Evolutionary conservation across 2,113 vertebrate species (phyloP).

Genomic region (Megalops atlanticus): DNA sequence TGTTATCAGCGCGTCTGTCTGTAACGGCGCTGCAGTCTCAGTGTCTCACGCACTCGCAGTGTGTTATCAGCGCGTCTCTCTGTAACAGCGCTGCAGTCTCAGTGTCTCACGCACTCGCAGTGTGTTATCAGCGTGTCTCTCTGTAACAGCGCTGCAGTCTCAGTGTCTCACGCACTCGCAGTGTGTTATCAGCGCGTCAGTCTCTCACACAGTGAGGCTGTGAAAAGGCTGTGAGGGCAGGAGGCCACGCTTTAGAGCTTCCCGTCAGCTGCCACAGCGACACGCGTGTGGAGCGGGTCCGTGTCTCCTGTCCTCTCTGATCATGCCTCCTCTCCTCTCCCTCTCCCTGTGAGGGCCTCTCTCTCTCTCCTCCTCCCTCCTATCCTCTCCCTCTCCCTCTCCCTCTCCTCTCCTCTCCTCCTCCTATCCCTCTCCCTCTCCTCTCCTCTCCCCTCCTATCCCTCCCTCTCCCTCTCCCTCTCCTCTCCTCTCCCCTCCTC

Average conservation of each 20-base stretch:
- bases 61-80: no score
- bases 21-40: no score
- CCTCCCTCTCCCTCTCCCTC: constrained; percentile 28
- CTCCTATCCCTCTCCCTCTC: neutral
- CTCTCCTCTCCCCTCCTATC: neutral
- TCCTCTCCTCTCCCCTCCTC: constrained; percentile 21
- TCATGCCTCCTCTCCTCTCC: constrained; percentile 8
- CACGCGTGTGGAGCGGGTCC: neutral
- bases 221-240: no score
- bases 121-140: no score
- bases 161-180: neutral
- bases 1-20: no score
- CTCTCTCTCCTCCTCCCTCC: constrained; percentile 20
- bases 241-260: neutral
- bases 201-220: neutral
- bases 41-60: no score
- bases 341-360: no score
- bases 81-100: no score
- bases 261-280: neutral
- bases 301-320: neutral
- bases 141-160: no score
- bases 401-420: constrained; percentile 36
- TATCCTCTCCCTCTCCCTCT: constrained; percentile 39
- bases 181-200: neutral
- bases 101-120: no score